Evolutionary conservation across 2,888 invertebrate genomes (phyloP).

Genomic region (Oscheius sp.): DNA sequence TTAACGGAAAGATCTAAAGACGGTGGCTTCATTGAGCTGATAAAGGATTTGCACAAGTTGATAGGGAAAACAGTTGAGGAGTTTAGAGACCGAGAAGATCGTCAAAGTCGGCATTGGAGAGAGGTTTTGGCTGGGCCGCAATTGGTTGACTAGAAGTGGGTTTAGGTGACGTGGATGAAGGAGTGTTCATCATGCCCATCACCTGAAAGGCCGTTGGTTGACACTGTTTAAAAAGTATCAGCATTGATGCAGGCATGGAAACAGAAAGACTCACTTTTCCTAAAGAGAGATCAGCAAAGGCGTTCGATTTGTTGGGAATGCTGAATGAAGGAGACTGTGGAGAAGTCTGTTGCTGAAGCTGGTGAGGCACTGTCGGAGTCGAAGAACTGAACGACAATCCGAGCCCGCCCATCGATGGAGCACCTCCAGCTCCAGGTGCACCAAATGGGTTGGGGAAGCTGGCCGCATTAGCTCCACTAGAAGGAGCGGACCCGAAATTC

Average conservation of each 20-base stretch:
- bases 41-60: too few species aligned
- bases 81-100: slow-evolving; percentile 48
- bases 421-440: slow-evolving; percentile 1
- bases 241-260: neutral
- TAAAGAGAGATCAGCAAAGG: slow-evolving; percentile 54
- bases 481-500: slow-evolving; percentile 32
- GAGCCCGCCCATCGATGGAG: neutral
- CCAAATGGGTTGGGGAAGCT: slow-evolving; percentile 34
- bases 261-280: slow-evolving; percentile 43
- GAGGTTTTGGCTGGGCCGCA: neutral
- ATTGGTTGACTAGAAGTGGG: neutral
- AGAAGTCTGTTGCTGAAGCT: slow-evolving; percentile 39
- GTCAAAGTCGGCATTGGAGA: slow-evolving; percentile 34
- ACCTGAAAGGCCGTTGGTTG: slow-evolving; percentile 5
- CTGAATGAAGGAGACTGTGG: slow-evolving; percentile 37
- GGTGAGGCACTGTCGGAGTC: neutral
- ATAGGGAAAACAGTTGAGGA: too few species aligned
- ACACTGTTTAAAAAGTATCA: neutral
- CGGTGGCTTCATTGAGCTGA: too few species aligned
- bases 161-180: neutral
- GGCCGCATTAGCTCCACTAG: neutral
- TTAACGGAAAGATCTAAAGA: too few species aligned
- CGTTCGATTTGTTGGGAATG: slow-evolving; percentile 51
- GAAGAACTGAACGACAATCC: neutral
- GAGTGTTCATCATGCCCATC: slow-evolving; percentile 29